Conservation (phyloP, 2,888 invertebrate species). For the Ferdinandea cuprea region DNA sequence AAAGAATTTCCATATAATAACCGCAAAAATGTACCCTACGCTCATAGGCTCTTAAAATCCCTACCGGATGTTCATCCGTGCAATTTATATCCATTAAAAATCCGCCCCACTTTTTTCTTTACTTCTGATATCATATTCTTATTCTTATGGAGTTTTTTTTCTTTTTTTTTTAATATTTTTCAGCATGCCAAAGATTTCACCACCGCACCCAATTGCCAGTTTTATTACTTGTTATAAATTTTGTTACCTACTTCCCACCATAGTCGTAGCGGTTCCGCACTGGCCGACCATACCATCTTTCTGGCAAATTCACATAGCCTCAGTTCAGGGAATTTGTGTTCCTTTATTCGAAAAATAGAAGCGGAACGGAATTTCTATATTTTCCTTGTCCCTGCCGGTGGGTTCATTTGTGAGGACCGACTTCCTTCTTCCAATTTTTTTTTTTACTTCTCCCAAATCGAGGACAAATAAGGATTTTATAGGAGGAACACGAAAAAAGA, state of each 20-base stretch:
- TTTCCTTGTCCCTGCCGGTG: conserved; percentile 49
- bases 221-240: conserved; percentile 62
- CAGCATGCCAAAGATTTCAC: conserved; percentile 22
- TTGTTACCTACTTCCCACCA: conserved; percentile 22
- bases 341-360: conserved; percentile 14
- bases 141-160: not conserved
- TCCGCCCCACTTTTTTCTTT: conserved; percentile 29
- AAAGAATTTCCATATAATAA: not conserved
- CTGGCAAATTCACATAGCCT: not conserved
- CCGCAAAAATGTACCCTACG: conserved; percentile 18
- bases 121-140: conserved; percentile 26
- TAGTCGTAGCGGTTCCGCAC: not conserved
- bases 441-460: conserved; percentile 8
- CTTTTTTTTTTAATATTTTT: not conserved
- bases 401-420: conserved; percentile 29
- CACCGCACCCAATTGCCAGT: conserved; percentile 50
- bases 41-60: conserved; percentile 12
- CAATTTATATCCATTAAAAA: conserved; percentile 60
- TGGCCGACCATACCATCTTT: not conserved
- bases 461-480: conserved; percentile 44
- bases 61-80: conserved; percentile 35
- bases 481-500: conserved; percentile 2
- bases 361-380: conserved; percentile 42
- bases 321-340: too few species aligned
- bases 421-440: conserved; percentile 14